A percentile compares a stretch with the other conserved stretches of the same genome.
These are phyloP conservation scores for Leptarthrus brevirostris DNA, from an alignment of 2,888 invertebrate genomes.

Conservation along the genomic window DNA sequence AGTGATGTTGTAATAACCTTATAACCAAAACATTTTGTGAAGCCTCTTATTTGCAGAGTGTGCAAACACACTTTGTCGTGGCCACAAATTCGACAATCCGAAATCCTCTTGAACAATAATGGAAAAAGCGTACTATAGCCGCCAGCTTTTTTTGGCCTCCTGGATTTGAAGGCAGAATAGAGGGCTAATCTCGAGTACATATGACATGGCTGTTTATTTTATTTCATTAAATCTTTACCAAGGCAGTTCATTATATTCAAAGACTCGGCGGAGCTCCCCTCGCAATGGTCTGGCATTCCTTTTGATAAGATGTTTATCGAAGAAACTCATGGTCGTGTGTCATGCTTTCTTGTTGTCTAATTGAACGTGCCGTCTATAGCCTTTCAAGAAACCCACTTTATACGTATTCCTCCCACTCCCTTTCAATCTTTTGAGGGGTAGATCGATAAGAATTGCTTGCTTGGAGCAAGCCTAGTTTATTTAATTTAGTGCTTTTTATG, in stretches of 20 bases:
- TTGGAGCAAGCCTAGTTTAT: neutral
- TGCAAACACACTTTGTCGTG: constrained; percentile 10
- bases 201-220: constrained; percentile 43
- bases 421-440: neutral
- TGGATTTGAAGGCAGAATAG: neutral
- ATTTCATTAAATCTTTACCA: constrained; percentile 47
- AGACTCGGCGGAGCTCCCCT: neutral
- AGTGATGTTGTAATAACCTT: constrained; percentile 20
- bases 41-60: constrained; percentile 18
- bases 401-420: neutral
- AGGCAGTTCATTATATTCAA: constrained; percentile 34
- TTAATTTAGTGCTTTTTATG: neutral
- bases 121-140: neutral
- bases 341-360: neutral
- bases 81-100: neutral
- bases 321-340: constrained; percentile 18
- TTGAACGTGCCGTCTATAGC: neutral
- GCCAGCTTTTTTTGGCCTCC: no score
- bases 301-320: constrained; percentile 41
- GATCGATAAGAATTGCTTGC: neutral
- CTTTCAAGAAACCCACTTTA: neutral
- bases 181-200: constrained; percentile 4
- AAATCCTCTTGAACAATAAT: neutral
- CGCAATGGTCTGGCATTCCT: neutral
- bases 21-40: constrained; percentile 9